Base-by-base conservation (phyloP, 2,797 vertebrate genomes). In the Podarcis lilfordi region DNA sequence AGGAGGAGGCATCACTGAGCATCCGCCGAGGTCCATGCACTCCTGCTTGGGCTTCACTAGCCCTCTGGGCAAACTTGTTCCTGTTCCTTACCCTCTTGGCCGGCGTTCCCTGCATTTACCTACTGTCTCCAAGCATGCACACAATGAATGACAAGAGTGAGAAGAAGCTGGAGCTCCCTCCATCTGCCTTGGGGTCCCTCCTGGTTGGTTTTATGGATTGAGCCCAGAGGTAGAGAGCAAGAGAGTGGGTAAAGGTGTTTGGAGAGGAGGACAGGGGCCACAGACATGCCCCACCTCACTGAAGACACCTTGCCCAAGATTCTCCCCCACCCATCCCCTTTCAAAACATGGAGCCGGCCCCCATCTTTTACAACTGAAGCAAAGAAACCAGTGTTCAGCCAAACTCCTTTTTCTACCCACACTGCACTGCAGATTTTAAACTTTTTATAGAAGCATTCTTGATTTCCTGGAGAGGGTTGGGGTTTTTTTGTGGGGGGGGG, bases 401-500 rank as follows among this genome's bases (percentile, higher is more conserved):
- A 50, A n/a, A 13, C 15, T 91, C 0, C 3, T 86, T 86, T 85
- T 90, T 71, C 75, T 93, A 86, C 80, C 61, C 87, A 55, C 76
- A 88, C 82, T 90, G 78, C 71, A 55, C 82, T 0, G 0, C 27
- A 7, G 59, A 80, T 89, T 89, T 77, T 43, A 89, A 75, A 82
- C 88, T 93, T 96, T 94, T 95, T 92, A 77, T 80, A 86, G 91
- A 94, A 94, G 79, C 32, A 2, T 80, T 71, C 43, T 71, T 50
- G 69, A 68, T 87, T 90, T 77, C 68, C 32, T 82, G 50, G 50
- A 55, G 50, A 55, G 50, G 50, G 50, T 55, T 55, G 50, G 50
- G 50, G 3, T 0, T 3, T 13, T 55, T 55, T 55, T 7, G 40
- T 5, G 2, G 10, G 4, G 8, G 68, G 21, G 37, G 43, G 80